phyloP scores from a whole-genome alignment of 2,888 invertebrate genomes.

The Apoderus coryli region DNA sequence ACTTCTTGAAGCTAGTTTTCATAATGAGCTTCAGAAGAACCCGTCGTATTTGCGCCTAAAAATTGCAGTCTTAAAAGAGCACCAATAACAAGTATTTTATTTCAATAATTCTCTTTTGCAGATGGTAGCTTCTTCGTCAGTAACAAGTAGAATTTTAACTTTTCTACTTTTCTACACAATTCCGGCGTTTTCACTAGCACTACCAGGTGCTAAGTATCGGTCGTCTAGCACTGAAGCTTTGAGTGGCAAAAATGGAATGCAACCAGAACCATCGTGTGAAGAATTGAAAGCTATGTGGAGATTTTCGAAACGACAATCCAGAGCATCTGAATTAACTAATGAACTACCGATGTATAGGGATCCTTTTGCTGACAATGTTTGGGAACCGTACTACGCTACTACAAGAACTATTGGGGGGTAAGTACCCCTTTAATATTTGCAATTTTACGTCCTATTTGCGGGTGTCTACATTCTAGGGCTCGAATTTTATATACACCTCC shows the following conservation, averaged over 20 bases:
- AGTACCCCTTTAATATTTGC: too few species aligned
- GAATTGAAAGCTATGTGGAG: constrained; percentile 85
- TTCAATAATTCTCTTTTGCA: too few species aligned
- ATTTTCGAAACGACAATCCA: constrained; percentile 75
- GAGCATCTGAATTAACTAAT: constrained; percentile 76
- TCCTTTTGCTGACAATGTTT: constrained; percentile 67
- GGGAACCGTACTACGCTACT: constrained; percentile 48
- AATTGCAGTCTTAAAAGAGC: too few species aligned
- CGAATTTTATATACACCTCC: too few species aligned
- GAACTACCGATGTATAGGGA: constrained; percentile 73
- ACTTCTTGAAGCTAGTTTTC: too few species aligned
- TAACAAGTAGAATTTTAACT: constrained; percentile 12
- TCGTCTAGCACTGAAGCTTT: too few species aligned
- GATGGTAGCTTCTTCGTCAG: constrained; percentile 15
- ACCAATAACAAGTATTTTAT: too few species aligned
- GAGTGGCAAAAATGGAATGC: constrained; percentile 30
- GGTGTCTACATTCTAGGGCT: too few species aligned
- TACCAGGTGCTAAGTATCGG: constrained; percentile 24
- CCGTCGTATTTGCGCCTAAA: too few species aligned
- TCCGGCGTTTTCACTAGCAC: constrained; percentile 22
- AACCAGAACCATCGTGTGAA: constrained; percentile 70
- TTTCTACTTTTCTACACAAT: constrained; percentile 15
- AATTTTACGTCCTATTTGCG: too few species aligned
- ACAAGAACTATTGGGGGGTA: constrained; percentile 42
- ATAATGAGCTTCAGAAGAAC: too few species aligned